Conservation (phyloP, 1,140 invertebrate species). For the Drosophila orena region DNA sequence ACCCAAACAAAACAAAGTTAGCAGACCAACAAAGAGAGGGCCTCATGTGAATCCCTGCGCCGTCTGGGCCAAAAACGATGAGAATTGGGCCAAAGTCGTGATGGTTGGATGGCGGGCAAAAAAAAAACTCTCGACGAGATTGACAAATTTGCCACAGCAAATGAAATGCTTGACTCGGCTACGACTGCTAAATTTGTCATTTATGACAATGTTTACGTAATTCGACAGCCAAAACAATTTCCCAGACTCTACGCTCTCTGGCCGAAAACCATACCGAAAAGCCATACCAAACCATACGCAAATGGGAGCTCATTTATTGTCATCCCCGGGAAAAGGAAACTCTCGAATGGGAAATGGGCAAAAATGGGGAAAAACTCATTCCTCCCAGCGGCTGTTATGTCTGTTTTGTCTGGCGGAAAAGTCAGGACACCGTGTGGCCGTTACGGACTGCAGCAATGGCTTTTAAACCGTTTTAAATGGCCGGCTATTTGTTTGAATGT, state of each 20-base stretch:
- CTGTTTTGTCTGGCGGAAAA: conserved; percentile 12
- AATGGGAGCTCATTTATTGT: conserved; percentile 77
- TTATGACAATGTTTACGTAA: conserved; percentile 83
- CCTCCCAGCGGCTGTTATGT: conserved; percentile 28
- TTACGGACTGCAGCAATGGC: conserved; percentile 48
- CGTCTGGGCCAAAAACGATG: conserved; percentile 42
- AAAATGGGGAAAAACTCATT: conserved; percentile 15
- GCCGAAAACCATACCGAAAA: background rate
- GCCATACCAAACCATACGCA: conserved; percentile 29
- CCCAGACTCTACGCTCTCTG: conserved; percentile 11
- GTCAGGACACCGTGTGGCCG: conserved; percentile 33
- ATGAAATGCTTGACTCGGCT: conserved; percentile 64
- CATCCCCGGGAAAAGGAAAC: conserved; percentile 25
- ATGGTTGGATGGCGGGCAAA: conserved; percentile 5
- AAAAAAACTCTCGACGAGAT: conserved; percentile 48
- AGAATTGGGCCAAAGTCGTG: conserved; percentile 33
- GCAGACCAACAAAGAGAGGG: conserved; percentile 6
- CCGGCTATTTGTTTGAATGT: conserved; percentile 76
- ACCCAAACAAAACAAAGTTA: conserved; percentile 52
- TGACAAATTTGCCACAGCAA: conserved; percentile 75
- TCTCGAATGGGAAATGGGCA: background rate
- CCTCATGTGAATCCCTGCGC: conserved; percentile 60
- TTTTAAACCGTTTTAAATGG: conserved; percentile 74
- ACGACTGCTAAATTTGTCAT: conserved; percentile 72
- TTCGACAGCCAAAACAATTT: conserved; percentile 80